phyloP scores from a whole-genome alignment of 2,888 invertebrate genomes.

The Pristionchus fissidentatus region DNA sequence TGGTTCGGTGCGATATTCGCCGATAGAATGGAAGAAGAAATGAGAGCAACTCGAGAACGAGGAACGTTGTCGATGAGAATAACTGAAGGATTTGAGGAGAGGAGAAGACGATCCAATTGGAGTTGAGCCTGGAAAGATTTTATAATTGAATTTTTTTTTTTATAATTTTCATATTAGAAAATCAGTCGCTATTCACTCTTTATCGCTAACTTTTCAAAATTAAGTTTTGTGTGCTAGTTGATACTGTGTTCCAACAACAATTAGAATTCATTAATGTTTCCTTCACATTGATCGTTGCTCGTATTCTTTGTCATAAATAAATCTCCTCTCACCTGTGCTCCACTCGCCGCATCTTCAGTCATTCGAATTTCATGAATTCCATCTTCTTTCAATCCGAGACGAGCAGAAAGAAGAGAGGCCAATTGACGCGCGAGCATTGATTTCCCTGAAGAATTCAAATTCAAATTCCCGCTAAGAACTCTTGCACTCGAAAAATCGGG shows the following conservation, averaged over 20 bases:
- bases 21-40: not conserved
- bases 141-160: not conserved
- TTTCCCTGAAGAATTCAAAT: constrained; percentile 23
- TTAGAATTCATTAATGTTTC: too few species aligned
- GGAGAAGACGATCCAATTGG: constrained; percentile 59
- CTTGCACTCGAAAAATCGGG: not conserved
- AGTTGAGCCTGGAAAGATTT: constrained; percentile 2
- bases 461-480: not conserved
- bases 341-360: constrained; percentile 64
- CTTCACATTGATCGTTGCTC: too few species aligned
- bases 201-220: too few species aligned
- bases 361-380: constrained; percentile 66
- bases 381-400: constrained; percentile 55
- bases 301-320: too few species aligned
- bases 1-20: not conserved
- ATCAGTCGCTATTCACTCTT: too few species aligned
- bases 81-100: constrained; percentile 55
- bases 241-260: too few species aligned
- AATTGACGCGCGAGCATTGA: constrained; percentile 76
- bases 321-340: constrained; percentile 55
- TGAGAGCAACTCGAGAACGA: not conserved
- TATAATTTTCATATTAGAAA: too few species aligned
- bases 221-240: too few species aligned
- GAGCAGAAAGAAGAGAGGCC: constrained; percentile 88
- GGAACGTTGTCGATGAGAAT: constrained; percentile 72